These are phyloP conservation scores for Cyaniris semiargus DNA, from an alignment of 2,888 invertebrate genomes.

Conservation along the genomic window DNA sequence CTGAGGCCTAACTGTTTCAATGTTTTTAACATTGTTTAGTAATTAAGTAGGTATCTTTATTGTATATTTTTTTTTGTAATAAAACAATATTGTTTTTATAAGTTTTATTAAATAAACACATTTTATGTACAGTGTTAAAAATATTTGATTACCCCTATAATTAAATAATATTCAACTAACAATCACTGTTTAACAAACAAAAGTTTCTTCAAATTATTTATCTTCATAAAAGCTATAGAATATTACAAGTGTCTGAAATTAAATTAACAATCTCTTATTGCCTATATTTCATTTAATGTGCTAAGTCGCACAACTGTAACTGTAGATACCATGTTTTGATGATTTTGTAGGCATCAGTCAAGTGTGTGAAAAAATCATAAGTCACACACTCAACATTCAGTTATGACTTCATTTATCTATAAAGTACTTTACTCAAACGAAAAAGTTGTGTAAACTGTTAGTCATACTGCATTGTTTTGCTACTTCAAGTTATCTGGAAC, in stretches of 20 bases:
- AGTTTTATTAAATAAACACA: slow-evolving; percentile 31
- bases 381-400: too few relatives aligned
- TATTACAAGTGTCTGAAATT: background rate
- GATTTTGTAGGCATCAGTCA: background rate
- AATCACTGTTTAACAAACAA: background rate
- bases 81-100: slow-evolving; percentile 29
- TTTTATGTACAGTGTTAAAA: slow-evolving; percentile 28
- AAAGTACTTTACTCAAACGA: too few relatives aligned
- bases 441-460: too few relatives aligned
- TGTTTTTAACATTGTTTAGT: too few relatives aligned
- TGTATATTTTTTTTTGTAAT: slow-evolving; percentile 10
- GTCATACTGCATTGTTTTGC: too few relatives aligned
- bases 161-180: slow-evolving; percentile 15
- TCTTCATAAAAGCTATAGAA: background rate
- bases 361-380: background rate
- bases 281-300: background rate
- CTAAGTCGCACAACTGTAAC: background rate
- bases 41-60: background rate
- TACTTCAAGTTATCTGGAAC: too few relatives aligned
- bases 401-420: too few relatives aligned
- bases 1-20: too few relatives aligned
- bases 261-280: background rate
- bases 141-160: slow-evolving; percentile 15
- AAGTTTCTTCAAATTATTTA: background rate
- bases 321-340: background rate